Percentiles rank a stretch among this genome's conserved stretches.
Conservation (phyloP, 2,888 invertebrate species). For the Venusia cambrica region DNA sequence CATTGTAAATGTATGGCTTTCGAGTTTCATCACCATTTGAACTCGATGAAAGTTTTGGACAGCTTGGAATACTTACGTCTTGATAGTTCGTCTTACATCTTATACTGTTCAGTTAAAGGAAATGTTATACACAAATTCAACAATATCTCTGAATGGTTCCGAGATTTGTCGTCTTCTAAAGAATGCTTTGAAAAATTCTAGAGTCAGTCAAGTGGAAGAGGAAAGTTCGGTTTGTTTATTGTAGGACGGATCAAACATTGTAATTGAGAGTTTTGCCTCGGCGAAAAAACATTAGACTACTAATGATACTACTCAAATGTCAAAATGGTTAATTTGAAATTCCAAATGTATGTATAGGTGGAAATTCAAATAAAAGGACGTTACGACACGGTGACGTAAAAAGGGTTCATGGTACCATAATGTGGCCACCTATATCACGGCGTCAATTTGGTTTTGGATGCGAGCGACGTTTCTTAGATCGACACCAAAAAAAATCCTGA, state of each 20-base stretch:
- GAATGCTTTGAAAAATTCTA: constrained; percentile 51
- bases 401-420: constrained; percentile 46
- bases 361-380: constrained; percentile 34
- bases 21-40: constrained; percentile 28
- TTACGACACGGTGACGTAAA: constrained; percentile 41
- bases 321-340: constrained; percentile 25
- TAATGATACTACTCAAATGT: no score
- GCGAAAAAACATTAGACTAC: no score
- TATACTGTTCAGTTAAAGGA: constrained; percentile 29
- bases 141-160: constrained; percentile 37
- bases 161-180: constrained; percentile 43
- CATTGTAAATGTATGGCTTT: no score
- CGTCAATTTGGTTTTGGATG: constrained; percentile 46
- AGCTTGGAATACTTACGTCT: constrained; percentile 23
- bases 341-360: constrained; percentile 19
- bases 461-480: constrained; percentile 42
- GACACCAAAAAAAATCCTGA: constrained; percentile 45
- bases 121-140: constrained; percentile 37
- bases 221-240: constrained; percentile 44
- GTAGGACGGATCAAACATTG: constrained; percentile 35
- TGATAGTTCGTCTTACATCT: constrained; percentile 28
- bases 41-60: constrained; percentile 25
- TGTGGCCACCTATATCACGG: constrained; percentile 44
- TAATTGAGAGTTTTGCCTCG: no score
- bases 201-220: constrained; percentile 39